Base-by-base conservation (phyloP, 2,888 invertebrate genomes). In the Xanthorhoe spadicearia region DNA sequence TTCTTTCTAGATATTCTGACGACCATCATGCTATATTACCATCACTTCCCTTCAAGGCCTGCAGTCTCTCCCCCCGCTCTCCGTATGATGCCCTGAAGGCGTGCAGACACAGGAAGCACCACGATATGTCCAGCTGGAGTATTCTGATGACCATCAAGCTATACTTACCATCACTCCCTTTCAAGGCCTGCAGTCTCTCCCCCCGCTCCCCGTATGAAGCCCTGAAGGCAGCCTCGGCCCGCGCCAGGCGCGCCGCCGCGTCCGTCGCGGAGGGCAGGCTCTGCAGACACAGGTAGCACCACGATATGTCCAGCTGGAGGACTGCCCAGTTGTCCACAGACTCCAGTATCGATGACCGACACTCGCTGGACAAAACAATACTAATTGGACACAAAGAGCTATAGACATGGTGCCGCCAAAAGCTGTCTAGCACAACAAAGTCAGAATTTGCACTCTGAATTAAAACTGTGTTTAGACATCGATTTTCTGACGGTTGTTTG, bases 271-370 rank as follows among this genome's bases (percentile, higher is more conserved):
- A 77, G 0, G 94, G 92, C 46, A 97, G 93, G 81, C 94, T 95
- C 83, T 95, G 94, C 23, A 98, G 93, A 78, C 96, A 95, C 59
- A 97, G 93, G 89, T 97, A 97, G 85, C 97, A 97, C 97, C 98
- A 98, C n/a, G 97, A 96, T 71, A 97, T 96, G 87, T 98, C 97
- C 78, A 98, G 89, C 86, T 97, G 97, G 38, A 97, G 92, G 5
- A 97, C 92, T 0, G 96, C 97, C 88, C 96, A 97, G 87, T 98
- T 98, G 88, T 97, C 97, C 9, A 97, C 97, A 0, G 94, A 87
- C 64, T 95, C 93, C 35, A 97, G 89, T 57, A 96, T 86, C 23
- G 94, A 89, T 0, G 96, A 94, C 23, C 95, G 92, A 82, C 96
- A 96, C 61, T 94, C 94, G 72, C 96, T 96, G 86, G 7, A 23